Conservation (phyloP, 1,140 invertebrate species). For the Atta cephalotes region DNA sequence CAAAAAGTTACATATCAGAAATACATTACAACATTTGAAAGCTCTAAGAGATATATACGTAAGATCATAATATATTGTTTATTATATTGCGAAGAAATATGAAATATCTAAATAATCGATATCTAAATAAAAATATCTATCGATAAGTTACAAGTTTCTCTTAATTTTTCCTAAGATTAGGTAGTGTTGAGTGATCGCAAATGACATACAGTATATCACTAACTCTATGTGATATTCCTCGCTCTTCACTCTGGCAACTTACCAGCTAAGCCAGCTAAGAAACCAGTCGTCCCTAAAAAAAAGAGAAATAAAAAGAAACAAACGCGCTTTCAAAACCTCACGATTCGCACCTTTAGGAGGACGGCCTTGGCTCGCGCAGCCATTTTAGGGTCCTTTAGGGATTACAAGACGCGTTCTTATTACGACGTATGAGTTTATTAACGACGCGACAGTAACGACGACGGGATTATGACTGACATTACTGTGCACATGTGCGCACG, state of each 20-base stretch:
- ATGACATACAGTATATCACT: not conserved
- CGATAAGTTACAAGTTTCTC: not conserved
- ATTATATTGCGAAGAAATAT: not conserved
- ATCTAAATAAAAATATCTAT: not conserved
- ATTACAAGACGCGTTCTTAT: conserved; percentile 35
- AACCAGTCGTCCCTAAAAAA: not conserved
- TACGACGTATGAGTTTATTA: conserved; percentile 65
- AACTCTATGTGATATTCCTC: not conserved
- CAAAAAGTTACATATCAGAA: not conserved
- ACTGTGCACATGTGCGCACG: not conserved
- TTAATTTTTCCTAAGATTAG: not conserved
- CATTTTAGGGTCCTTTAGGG: conserved; percentile 29
- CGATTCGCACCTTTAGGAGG: not conserved
- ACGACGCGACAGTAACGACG: conserved; percentile 33
- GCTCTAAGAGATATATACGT: not conserved
- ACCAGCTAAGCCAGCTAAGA: not conserved
- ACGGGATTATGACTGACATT: conserved; percentile 7
- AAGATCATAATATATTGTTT: not conserved
- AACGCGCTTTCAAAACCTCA: not conserved
- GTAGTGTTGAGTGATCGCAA: not conserved
- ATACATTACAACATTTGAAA: not conserved
- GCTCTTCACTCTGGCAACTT: not conserved
- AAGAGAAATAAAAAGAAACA: not conserved
- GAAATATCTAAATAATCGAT: too few species aligned
- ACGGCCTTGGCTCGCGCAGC: not conserved